phyloP scores from a whole-genome alignment of 2,888 invertebrate genomes.

The Caenorhabditis sp. region DNA sequence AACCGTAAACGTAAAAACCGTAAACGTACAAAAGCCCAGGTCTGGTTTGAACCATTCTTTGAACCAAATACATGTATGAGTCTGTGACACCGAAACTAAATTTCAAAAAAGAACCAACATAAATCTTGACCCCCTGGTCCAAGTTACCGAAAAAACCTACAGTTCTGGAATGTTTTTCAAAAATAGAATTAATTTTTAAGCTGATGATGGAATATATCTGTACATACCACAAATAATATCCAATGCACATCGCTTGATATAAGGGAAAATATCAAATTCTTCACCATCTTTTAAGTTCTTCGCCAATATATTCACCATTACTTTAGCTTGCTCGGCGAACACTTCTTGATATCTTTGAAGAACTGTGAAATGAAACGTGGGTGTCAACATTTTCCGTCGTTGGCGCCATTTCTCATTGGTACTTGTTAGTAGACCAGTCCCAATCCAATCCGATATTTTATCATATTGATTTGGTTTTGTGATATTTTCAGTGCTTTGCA shows the following conservation, averaged over 20 bases:
- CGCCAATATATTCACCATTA: conserved; percentile 70
- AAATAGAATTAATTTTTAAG: too few relatives aligned
- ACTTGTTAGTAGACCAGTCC: conserved; percentile 74
- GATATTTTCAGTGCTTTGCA: conserved; percentile 56
- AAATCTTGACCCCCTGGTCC: too few relatives aligned
- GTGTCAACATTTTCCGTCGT: conserved; percentile 74
- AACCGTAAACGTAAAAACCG: too few relatives aligned
- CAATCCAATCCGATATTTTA: conserved; percentile 73
- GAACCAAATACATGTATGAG: too few relatives aligned
- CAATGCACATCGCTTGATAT: conserved; percentile 74
- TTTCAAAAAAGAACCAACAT: too few relatives aligned
- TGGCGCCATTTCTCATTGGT: conserved; percentile 73
- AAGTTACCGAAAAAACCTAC: too few relatives aligned
- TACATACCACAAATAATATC: conserved; percentile 72
- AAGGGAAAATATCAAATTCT: conserved; percentile 73
- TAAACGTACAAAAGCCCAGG: too few relatives aligned
- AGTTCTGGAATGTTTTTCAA: too few relatives aligned
- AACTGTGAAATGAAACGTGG: conserved; percentile 75
- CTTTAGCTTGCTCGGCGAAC: conserved; percentile 26
- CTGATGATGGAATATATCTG: too few relatives aligned
- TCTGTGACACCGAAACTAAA: too few relatives aligned
- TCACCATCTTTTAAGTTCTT: conserved; percentile 59
- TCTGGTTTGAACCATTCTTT: too few relatives aligned
- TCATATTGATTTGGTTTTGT: conserved; percentile 72
- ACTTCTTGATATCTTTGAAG: conserved; percentile 72